Evolutionary conservation across 1,140 invertebrate genomes (phyloP).

Genomic region (Ruditapes philippinarum): DNA sequence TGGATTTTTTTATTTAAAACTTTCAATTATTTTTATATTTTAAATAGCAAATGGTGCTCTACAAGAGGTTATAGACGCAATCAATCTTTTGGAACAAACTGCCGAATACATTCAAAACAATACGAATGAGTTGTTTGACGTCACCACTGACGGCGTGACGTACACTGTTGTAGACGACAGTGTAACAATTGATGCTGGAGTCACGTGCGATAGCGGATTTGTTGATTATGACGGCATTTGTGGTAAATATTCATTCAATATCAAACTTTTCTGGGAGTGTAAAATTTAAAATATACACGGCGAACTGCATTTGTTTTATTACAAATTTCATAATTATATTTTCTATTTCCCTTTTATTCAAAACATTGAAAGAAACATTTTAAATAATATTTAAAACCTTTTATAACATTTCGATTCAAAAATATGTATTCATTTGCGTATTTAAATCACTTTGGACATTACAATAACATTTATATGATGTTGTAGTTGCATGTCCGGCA

Average conservation of each 20-base stretch:
- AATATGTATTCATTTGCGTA: background rate
- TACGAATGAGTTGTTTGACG: background rate
- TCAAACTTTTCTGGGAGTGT: no score
- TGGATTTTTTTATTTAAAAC: no score
- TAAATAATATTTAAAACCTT: background rate
- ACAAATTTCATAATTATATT: background rate
- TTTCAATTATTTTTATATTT: background rate
- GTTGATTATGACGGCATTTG: background rate
- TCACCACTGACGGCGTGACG: background rate
- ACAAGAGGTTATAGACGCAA: background rate
- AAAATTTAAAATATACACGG: no score
- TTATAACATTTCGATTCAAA: background rate
- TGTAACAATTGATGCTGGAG: background rate
- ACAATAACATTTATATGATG: no score
- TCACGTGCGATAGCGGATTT: background rate
- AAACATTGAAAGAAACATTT: background rate
- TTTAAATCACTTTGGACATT: no score
- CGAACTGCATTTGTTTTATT: no score
- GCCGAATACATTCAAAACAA: slow-evolving; percentile 6
- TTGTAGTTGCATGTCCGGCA: background rate
- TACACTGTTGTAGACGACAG: background rate
- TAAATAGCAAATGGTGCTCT: background rate
- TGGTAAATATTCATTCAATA: no score
- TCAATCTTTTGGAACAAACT: background rate
- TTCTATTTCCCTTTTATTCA: background rate